Percentiles rank a stretch among this genome's conserved stretches.
phyloP scores from a whole-genome alignment of 1,140 invertebrate species.

The Achroia grisella region DNA sequence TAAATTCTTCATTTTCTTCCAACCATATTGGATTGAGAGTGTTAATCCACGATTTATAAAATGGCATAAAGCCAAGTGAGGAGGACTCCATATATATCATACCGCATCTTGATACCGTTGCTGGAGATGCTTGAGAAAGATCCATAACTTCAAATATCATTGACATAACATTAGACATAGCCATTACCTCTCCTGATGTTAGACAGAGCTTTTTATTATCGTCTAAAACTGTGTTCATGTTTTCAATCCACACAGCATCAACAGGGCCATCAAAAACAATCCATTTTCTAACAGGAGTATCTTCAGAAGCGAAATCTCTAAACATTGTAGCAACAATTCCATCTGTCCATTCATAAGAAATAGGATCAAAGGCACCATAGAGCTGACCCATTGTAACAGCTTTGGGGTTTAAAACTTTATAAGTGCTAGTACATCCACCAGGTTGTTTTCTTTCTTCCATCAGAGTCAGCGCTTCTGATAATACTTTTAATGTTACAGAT shows the following conservation, averaged over 20 bases:
- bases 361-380: conserved; percentile 92
- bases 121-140: conserved; percentile 89
- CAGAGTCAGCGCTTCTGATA: conserved; percentile 82
- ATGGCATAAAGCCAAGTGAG: conserved; percentile 81
- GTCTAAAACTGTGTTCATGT: conserved; percentile 95
- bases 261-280: conserved; percentile 93
- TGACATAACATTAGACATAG: conserved; percentile 88
- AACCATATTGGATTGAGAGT: conserved; percentile 78
- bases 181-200: conserved; percentile 92
- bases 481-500: conserved; percentile 81
- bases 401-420: conserved; percentile 92
- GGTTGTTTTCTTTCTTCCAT: conserved; percentile 75
- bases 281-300: conserved; percentile 85
- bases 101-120: conserved; percentile 94
- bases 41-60: conserved; percentile 86
- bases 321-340: conserved; percentile 88
- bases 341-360: conserved; percentile 94
- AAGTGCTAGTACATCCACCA: conserved; percentile 78
- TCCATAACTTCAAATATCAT: conserved; percentile 97
- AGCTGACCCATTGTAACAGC: conserved; percentile 92
- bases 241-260: conserved; percentile 97
- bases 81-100: conserved; percentile 95
- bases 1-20: conserved; percentile 75
- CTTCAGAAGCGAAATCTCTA: conserved; percentile 79
- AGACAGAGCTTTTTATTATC: conserved; percentile 95